Evolutionary conservation across 2,797 vertebrate genomes (phyloP), one percentile per base, ranked within the genome.

Genomic region (Scyliorhinus canicula): DNA sequence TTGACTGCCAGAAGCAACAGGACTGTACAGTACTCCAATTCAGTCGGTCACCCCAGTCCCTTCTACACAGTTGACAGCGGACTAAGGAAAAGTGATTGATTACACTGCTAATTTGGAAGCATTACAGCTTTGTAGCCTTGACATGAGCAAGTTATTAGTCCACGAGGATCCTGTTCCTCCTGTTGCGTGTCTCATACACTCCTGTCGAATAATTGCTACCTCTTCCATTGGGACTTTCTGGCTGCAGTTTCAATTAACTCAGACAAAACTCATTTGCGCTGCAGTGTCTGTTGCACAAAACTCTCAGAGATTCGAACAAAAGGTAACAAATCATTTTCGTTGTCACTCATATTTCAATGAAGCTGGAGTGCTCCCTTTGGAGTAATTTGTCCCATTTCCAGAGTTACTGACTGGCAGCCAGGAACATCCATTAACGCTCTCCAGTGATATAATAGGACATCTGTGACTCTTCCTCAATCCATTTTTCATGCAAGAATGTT

Each of bases 301-400:
- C 67, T 52, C 67, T 93, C 65, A 52, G 26, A 19, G 16, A 52
- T 44, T 52, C 52, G 47, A 69, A 50, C 93, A 52, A 65, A 93
- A 50, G 3, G 44, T 47, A 52, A 50, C 67, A 74, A 71, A 69
- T 93, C 12, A 55, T 88, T 55, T 93, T 69, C 91, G 47, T 93
- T 93, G 44, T 67, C 91, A 69, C 40, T 69, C 44, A 93, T 93
- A 69, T 93, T 93, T 93, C 67, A 50, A 26, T 71, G 93, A 71
- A 71, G 67, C 44, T 50, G 14, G 4, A 71, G 24, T n/a, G n/a
- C n/a, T 93, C 67, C 67, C 67, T 93, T 71, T 71, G 63, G 67
- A 69, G 93, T 35, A 12, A 50, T 71, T 71, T 93, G 93, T 71
- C 65, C 65, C 91, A 65, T 28, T 69, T 69, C 24, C 65, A 69